These are phyloP conservation scores for Sipha flava DNA, from an alignment of 1,140 invertebrate genomes.

Conservation along the genomic window DNA sequence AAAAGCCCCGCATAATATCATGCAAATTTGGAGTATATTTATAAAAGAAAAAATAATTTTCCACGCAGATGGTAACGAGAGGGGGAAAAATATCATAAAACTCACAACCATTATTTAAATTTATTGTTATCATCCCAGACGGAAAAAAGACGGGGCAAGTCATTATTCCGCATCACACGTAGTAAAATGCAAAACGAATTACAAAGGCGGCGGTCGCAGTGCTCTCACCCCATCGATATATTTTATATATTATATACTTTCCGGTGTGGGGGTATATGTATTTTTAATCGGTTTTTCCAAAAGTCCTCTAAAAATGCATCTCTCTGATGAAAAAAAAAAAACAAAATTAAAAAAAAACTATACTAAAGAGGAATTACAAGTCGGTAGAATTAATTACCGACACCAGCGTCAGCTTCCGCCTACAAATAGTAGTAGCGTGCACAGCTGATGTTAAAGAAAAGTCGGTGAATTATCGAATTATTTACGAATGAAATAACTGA, in stretches of 20 bases:
- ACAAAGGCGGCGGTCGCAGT: neutral
- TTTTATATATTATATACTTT: neutral
- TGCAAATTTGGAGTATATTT: neutral
- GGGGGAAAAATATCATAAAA: conserved; percentile 9
- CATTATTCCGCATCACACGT: conserved; percentile 30
- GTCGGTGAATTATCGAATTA: too few species aligned
- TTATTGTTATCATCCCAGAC: conserved; percentile 16
- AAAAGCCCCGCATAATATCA: neutral
- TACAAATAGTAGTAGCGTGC: too few species aligned
- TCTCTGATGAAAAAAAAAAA: neutral
- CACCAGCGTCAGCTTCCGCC: too few species aligned
- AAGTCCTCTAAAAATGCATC: neutral
- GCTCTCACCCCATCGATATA: neutral
- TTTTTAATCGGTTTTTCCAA: neutral
- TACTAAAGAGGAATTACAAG: neutral
- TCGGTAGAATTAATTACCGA: neutral
- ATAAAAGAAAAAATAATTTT: conserved; percentile 10
- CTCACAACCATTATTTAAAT: conserved; percentile 26
- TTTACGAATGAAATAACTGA: too few species aligned
- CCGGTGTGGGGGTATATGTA: neutral
- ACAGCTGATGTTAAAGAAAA: too few species aligned
- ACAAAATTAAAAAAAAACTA: neutral
- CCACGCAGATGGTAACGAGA: conserved; percentile 14
- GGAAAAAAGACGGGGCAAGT: conserved; percentile 15
- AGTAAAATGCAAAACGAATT: conserved; percentile 30